Evolutionary conservation across 2,113 vertebrate genomes (phyloP), one percentile per base, ranked within the genome.

Genomic region (Mellivora capensis): DNA sequence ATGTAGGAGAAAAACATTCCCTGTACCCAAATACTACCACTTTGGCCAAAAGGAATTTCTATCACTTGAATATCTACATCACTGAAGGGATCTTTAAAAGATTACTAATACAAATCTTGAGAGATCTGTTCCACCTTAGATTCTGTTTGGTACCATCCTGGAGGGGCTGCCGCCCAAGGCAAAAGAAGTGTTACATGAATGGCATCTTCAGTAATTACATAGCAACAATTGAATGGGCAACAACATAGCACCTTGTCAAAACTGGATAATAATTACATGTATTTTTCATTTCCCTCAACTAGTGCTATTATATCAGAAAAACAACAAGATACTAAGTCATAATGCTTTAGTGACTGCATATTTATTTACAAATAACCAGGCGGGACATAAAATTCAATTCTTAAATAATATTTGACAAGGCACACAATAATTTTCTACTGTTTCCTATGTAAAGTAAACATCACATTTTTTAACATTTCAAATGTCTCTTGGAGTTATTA

Each of bases 121-220:
- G 31, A 96, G 34, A 90, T 87, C 92, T 93, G 61, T 76, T 95
- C 93, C n/a, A 83, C 31, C 17, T 62, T 92, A 76, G 23, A 59
- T 21, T 94, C 25, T 82, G 21, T 37, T 93, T 94, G 20, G 27
- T 86, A 69, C 34, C 31, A 84, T 23, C 83, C 69, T 90, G n/a
- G 47, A 97, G 54, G 44, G 39, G 2, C 54, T 95, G 57, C 62
- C 4, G 2, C 61, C 42, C 84, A 94, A 96, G 44, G 17, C 62
- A 83, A 80, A 96, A 72, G 37, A 90, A 87, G 76, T 90, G n/a
- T 87, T 84, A 84, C 31, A 82, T 81, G 11, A 97, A 90, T 95
- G 57, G 14, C 29, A 25, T 91, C 82, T 27, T 95, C 67, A 89
- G 79, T 93, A 93, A 94, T 92, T 90, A 67, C 69, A 83, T n/a